phyloP scores from a whole-genome alignment of 2,113 vertebrate genomes.

The Sigmodon hispidus region DNA sequence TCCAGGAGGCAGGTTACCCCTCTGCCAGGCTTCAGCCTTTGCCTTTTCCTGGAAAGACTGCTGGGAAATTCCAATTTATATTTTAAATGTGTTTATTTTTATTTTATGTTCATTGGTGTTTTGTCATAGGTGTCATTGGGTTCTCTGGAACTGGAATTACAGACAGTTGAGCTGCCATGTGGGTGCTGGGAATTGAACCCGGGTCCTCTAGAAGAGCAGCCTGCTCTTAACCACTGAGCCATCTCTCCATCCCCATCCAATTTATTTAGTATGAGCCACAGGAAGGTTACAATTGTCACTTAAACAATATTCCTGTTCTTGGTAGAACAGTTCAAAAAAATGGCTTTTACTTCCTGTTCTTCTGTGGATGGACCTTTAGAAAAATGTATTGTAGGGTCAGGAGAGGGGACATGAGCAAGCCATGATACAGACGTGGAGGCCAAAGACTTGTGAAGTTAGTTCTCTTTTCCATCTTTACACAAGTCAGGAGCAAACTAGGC shows the following conservation, averaged over 20 bases:
- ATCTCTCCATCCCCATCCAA: too few species aligned
- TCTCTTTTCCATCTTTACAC: not conserved
- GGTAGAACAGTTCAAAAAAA: not conserved
- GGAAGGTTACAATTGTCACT: not conserved
- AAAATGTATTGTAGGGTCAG: not conserved
- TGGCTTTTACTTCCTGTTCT: not conserved
- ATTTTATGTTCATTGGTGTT: too few species aligned
- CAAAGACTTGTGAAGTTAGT: not conserved
- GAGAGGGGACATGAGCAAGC: not conserved
- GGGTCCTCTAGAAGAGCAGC: too few species aligned
- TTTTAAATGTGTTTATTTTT: too few species aligned
- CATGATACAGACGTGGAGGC: not conserved
- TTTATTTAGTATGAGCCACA: not conserved
- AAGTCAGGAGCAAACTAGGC: not conserved
- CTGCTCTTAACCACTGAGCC: too few species aligned
- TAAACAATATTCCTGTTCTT: not conserved
- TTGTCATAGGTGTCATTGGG: too few species aligned
- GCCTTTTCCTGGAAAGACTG: not conserved
- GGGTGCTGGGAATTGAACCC: too few species aligned
- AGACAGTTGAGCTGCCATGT: too few species aligned
- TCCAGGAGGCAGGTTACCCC: not conserved
- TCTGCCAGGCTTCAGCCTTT: not conserved
- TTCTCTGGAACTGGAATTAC: too few species aligned
- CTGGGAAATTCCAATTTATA: not conserved
- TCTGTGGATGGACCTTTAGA: not conserved